Conservation (phyloP, 1,140 invertebrate genomes). For the Drosophila nigromelanica region DNA sequence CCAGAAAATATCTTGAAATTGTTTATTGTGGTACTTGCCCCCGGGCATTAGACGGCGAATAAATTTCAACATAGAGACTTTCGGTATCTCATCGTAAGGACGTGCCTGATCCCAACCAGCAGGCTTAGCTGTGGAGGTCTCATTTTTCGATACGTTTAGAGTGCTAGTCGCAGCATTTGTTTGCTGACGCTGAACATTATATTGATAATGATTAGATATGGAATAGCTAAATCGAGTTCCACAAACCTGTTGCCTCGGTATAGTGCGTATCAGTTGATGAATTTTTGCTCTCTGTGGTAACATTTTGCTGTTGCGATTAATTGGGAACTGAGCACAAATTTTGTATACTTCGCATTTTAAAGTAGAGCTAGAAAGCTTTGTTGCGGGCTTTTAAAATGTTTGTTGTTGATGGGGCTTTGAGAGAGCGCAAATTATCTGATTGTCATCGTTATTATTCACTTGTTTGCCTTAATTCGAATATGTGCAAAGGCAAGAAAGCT, state of each 20-base stretch:
- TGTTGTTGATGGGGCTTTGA: neutral
- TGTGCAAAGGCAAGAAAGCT: slow-evolving; percentile 9
- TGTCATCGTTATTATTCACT: slow-evolving; percentile 3
- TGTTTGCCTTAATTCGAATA: neutral
- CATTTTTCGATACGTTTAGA: neutral
- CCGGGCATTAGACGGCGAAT: slow-evolving; percentile 43
- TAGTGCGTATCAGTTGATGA: slow-evolving; percentile 11
- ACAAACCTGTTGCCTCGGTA: slow-evolving; percentile 20
- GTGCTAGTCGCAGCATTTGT: slow-evolving; percentile 28
- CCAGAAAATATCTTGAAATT: slow-evolving; percentile 32
- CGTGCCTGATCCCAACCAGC: slow-evolving; percentile 56
- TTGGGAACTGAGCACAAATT: slow-evolving; percentile 9
- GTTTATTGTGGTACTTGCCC: slow-evolving; percentile 50
- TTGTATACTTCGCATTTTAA: slow-evolving; percentile 15
- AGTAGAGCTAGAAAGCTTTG: slow-evolving; percentile 12
- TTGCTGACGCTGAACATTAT: slow-evolving; percentile 40
- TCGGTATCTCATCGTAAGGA: slow-evolving; percentile 57
- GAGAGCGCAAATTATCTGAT: neutral
- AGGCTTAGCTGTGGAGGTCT: neutral
- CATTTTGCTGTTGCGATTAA: slow-evolving; percentile 20
- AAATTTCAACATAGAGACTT: slow-evolving; percentile 19
- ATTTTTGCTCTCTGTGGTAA: slow-evolving; percentile 18
- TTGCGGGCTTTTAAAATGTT: neutral
- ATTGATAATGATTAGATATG: slow-evolving; percentile 5
- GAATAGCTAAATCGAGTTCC: neutral